Evolutionary conservation across 1,140 invertebrate genomes (phyloP), one percentile per base, ranked within the genome.

Genomic region (Atta colombica): DNA sequence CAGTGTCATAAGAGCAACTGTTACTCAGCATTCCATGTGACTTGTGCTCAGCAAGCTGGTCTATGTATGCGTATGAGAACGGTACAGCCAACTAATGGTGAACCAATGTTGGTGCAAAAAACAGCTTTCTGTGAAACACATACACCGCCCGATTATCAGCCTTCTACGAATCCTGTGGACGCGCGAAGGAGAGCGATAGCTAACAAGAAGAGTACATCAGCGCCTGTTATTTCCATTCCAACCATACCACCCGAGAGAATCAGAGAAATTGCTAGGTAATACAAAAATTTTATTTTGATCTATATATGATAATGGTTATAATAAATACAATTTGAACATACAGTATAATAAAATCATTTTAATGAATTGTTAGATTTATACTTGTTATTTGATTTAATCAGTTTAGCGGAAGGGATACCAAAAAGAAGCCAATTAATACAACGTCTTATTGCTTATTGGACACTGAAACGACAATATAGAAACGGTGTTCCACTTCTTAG

Each of bases 21-120:
- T 94, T 99, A 99, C 93, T 98, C 98, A 75, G 99, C 99, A 7
- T 99, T 99, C 95, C 99, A 99, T 95, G 99, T 99, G 0, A 99
- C 99, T 0, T 99, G 99, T 95, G 99, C 99, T 0, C 99, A 99
- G 94, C 98, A 99, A 94, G 99, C 99, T 69, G 99, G 99, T 77
- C 96, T 98, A 0, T 97, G 97, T 90, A 99, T 99, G 99, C 98
- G 99, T 94, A 99, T 99, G 97, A 98, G 99, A 93, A 98, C 98
- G 1, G 97, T 98, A 0, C 96, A 97, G 92, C 97, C 98, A 39
- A 94, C 96, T 0, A 97, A 97, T 71, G 96, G 97, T 2, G 96
- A 97, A 92, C 97, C 97, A 1, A 97, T 97, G 92, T 97, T 98
- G 87, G 98, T 99, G 0, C 97, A 99, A 89, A 99, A 99, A 95